A percentile compares a stretch with the other conserved stretches of the same genome.
phyloP scores from a whole-genome alignment of 2,113 vertebrate genomes.

The Ciconia maguari region DNA sequence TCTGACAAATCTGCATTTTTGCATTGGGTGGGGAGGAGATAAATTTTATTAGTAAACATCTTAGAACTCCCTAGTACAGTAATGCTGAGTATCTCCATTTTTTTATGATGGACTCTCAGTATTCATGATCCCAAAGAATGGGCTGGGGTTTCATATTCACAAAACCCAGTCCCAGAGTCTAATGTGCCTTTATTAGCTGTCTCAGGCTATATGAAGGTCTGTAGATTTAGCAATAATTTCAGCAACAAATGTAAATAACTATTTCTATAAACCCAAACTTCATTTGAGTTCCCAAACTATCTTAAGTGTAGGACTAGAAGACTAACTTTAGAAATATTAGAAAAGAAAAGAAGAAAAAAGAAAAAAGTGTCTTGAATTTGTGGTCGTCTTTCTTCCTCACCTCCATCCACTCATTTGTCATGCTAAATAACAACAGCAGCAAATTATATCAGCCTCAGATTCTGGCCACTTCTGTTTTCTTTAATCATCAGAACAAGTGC shows the following conservation, averaged over 20 bases:
- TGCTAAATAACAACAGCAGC: background rate
- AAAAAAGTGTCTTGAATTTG: background rate
- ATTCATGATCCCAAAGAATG: background rate
- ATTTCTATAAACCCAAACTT: background rate
- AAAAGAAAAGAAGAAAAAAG: background rate
- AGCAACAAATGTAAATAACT: background rate
- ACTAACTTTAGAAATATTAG: background rate
- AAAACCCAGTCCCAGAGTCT: background rate
- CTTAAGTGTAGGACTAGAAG: background rate
- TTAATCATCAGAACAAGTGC: background rate
- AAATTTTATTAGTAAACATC: background rate
- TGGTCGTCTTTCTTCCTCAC: background rate
- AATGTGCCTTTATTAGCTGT: background rate
- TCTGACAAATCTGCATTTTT: background rate
- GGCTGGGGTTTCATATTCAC: background rate
- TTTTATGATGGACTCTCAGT: background rate
- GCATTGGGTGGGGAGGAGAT: background rate
- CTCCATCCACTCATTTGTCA: background rate
- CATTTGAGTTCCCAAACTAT: background rate
- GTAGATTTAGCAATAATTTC: background rate
- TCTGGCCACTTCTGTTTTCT: background rate
- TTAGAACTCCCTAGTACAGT: background rate
- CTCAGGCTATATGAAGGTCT: background rate
- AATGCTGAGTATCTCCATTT: background rate
- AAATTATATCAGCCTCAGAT: background rate